Evolutionary conservation across 1,140 invertebrate species (phyloP).

Genomic region (Macrotrachela quadricornifera): DNA sequence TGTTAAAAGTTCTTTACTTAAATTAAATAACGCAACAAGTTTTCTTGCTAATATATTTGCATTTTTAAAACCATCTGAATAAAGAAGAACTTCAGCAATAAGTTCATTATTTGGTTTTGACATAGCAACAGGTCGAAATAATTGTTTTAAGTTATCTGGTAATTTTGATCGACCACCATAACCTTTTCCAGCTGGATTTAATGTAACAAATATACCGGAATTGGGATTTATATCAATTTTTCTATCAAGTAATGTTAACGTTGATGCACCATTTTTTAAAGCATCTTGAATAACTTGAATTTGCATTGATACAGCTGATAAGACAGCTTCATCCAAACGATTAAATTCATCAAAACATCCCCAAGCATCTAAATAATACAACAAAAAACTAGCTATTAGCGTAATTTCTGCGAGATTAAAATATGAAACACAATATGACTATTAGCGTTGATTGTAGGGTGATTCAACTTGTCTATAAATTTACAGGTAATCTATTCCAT

Average conservation of each 20-base stretch:
- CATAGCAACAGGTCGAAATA: conserved; percentile 80
- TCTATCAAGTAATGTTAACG: conserved; percentile 46
- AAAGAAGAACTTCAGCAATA: conserved; percentile 64
- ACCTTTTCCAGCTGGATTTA: conserved; percentile 77
- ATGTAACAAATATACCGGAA: conserved; percentile 78
- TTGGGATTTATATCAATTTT: conserved; percentile 53
- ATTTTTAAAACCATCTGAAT: conserved; percentile 59
- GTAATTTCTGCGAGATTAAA: too few species aligned
- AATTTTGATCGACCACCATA: conserved; percentile 77
- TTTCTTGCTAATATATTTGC: conserved; percentile 50
- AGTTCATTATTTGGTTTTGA: conserved; percentile 59
- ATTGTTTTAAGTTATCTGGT: conserved; percentile 69
- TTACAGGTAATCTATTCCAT: too few species aligned
- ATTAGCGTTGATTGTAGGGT: too few species aligned
- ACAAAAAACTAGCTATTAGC: too few species aligned
- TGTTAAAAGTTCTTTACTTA: conserved; percentile 53
- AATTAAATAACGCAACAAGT: conserved; percentile 55
- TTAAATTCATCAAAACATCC: conserved; percentile 98
- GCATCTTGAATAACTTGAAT: conserved; percentile 68
- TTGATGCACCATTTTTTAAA: conserved; percentile 42
- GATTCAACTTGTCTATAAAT: too few species aligned
- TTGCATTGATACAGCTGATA: conserved; percentile 71
- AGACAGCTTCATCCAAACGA: conserved; percentile 65
- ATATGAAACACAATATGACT: too few species aligned
- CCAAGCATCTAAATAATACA: too few species aligned